Percentiles rank a stretch among this genome's conserved stretches.
Evolutionary conservation across 2,113 vertebrate species (phyloP).

Genomic region (Mustelus asterias): DNA sequence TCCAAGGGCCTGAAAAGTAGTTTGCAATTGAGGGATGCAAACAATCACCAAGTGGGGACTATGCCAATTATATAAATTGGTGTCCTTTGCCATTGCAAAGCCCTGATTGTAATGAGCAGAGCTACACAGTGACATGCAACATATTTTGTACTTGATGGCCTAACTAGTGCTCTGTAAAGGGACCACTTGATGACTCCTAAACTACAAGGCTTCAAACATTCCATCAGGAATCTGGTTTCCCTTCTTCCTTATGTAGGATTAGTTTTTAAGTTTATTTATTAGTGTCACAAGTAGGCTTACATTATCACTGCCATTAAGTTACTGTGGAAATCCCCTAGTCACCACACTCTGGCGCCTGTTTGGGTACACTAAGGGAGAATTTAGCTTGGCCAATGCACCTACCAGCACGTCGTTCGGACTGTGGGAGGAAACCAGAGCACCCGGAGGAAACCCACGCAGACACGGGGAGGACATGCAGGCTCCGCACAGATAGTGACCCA

Average conservation of each 20-base stretch:
- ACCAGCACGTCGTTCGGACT: no score
- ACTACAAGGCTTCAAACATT: not conserved
- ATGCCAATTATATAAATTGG: not conserved
- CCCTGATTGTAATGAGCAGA: not conserved
- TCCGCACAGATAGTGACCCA: no score
- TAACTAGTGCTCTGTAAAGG: not conserved
- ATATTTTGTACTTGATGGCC: not conserved
- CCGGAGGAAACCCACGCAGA: no score
- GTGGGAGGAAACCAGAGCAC: no score
- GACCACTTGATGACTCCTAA: not conserved
- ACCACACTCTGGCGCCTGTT: no score
- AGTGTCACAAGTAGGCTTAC: no score
- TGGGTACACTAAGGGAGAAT: no score
- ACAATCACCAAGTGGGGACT: not conserved
- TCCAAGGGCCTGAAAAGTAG: not conserved
- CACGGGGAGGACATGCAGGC: no score
- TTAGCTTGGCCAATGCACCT: no score
- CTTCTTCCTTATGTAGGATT: not conserved
- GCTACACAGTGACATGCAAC: not conserved
- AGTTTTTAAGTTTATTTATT: no score
- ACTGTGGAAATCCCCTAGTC: no score
- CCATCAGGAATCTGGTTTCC: not conserved
- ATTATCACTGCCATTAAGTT: no score
- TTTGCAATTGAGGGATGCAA: not conserved
- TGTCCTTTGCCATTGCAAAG: not conserved